Evolutionary conservation across 2,113 vertebrate genomes (phyloP).

Genomic region (Dasyurus viverrinus): DNA sequence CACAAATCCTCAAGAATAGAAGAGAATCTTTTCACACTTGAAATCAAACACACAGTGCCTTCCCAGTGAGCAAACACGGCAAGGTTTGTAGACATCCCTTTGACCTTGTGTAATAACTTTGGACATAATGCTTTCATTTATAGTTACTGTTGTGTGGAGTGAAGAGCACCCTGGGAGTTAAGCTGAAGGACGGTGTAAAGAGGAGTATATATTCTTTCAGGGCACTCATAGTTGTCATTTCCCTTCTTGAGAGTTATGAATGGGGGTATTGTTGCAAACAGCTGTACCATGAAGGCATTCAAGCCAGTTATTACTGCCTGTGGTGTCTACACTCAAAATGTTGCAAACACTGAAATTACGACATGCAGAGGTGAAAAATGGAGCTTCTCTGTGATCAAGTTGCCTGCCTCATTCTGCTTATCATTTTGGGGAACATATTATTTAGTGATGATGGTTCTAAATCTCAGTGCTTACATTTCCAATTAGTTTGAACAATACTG

Average conservation of each 20-base stretch:
- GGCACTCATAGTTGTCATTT: slow-evolving; percentile 69
- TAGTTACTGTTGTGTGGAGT: slow-evolving; percentile 40
- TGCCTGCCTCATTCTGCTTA: slow-evolving; percentile 54
- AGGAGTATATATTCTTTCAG: slow-evolving; percentile 66
- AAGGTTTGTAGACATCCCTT: background rate
- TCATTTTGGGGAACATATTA: slow-evolving; percentile 42
- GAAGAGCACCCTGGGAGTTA: slow-evolving; percentile 60
- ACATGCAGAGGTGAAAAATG: slow-evolving; percentile 69
- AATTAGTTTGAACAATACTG: slow-evolving; percentile 47
- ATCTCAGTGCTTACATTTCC: slow-evolving; percentile 47
- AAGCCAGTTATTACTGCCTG: slow-evolving; percentile 76
- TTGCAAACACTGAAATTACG: slow-evolving; percentile 71
- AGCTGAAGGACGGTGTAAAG: slow-evolving; percentile 58
- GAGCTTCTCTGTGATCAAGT: slow-evolving; percentile 46
- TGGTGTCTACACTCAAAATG: slow-evolving; percentile 72
- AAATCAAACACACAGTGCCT: slow-evolving; percentile 35
- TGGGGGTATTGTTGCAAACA: slow-evolving; percentile 75
- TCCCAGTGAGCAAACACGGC: background rate
- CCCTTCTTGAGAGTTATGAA: slow-evolving; percentile 73
- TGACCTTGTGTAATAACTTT: background rate
- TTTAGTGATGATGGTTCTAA: slow-evolving; percentile 25
- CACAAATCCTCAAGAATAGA: slow-evolving; percentile 19
- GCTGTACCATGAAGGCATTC: slow-evolving; percentile 75
- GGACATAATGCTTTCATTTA: slow-evolving; percentile 49
- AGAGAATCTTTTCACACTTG: slow-evolving; percentile 32